phyloP scores from a whole-genome alignment of 2,888 invertebrate species.

The Oscheius sp. region DNA sequence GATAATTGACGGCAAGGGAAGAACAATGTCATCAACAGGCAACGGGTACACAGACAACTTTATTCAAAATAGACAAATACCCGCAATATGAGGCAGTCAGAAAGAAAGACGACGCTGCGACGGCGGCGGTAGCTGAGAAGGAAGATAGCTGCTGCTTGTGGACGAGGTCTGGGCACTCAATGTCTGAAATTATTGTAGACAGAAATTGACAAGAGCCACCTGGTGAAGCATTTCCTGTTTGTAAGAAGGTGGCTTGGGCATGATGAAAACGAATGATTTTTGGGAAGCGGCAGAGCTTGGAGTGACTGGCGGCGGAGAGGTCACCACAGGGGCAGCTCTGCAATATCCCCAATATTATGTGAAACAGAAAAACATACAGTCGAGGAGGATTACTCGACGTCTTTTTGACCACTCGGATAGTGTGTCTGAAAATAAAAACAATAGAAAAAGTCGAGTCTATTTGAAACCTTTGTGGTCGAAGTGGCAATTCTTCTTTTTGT shows the following conservation, averaged over 20 bases:
- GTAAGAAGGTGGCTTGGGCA: constrained; percentile 34
- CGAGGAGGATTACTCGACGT: neutral
- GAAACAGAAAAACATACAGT: neutral
- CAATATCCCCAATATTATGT: neutral
- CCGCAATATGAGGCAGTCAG: too few species aligned
- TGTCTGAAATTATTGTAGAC: neutral
- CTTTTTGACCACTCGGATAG: constrained; percentile 22
- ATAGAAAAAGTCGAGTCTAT: neutral
- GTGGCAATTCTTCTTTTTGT: constrained; percentile 6
- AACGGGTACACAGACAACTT: neutral
- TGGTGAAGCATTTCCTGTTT: constrained; percentile 26
- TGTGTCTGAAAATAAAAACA: constrained; percentile 11
- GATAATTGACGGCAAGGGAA: constrained; percentile 1
- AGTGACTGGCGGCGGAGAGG: constrained; percentile 15
- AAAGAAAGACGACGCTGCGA: constrained; percentile 22
- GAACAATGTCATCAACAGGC: neutral
- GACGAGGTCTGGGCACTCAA: constrained; percentile 36
- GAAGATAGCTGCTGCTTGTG: constrained; percentile 34
- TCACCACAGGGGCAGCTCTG: constrained; percentile 12
- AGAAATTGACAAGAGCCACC: neutral
- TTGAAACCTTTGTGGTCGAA: constrained; percentile 3
- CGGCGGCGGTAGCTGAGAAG: constrained; percentile 28
- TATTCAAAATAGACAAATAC: too few species aligned
- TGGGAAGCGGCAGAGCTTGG: constrained; percentile 4
- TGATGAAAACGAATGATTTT: constrained; percentile 34